These are phyloP conservation scores for Leucoptera coffeella DNA, from an alignment of 2,888 invertebrate genomes.

Conservation along the genomic window DNA sequence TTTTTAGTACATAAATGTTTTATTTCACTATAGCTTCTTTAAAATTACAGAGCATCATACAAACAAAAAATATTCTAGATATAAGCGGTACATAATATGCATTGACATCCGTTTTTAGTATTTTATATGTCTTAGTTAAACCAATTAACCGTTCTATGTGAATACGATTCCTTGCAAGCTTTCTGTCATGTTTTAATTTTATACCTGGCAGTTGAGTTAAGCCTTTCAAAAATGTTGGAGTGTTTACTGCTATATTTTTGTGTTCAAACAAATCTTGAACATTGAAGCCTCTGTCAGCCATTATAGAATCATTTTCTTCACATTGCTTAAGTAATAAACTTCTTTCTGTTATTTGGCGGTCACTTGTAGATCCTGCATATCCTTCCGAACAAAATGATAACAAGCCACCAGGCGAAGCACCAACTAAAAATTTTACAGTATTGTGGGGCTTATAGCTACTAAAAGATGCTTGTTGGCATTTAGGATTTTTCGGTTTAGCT, in stretches of 20 bases:
- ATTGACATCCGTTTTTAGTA: constrained; percentile 3
- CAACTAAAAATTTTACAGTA: constrained; percentile 2
- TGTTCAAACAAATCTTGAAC: constrained; percentile 4
- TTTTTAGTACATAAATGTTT: no score
- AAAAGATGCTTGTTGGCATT: constrained; percentile 3
- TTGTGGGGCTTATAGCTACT: constrained; percentile 2
- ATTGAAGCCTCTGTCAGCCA: constrained; percentile 5
- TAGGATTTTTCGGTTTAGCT: constrained; percentile 1
- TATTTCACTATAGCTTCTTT: no score
- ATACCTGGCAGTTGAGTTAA: constrained; percentile 3
- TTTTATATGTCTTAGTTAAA: constrained; percentile 4
- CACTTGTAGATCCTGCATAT: constrained; percentile 3
- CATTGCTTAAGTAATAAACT: not conserved
- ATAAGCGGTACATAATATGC: constrained; percentile 2
- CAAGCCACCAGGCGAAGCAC: constrained; percentile 3
- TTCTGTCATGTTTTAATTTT: constrained; percentile 6
- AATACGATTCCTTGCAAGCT: constrained; percentile 8
- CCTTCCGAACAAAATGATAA: constrained; percentile 4
- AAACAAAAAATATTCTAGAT: no score
- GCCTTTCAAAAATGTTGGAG: constrained; percentile 4
- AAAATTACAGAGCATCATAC: no score
- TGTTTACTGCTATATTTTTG: constrained; percentile 3
- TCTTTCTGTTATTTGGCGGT: constrained; percentile 1
- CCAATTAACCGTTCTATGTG: constrained; percentile 4
- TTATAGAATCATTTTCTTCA: constrained; percentile 4